phyloP scores from a whole-genome alignment of 2,797 vertebrate genomes.

The Pseudocheirus occidentalis region DNA sequence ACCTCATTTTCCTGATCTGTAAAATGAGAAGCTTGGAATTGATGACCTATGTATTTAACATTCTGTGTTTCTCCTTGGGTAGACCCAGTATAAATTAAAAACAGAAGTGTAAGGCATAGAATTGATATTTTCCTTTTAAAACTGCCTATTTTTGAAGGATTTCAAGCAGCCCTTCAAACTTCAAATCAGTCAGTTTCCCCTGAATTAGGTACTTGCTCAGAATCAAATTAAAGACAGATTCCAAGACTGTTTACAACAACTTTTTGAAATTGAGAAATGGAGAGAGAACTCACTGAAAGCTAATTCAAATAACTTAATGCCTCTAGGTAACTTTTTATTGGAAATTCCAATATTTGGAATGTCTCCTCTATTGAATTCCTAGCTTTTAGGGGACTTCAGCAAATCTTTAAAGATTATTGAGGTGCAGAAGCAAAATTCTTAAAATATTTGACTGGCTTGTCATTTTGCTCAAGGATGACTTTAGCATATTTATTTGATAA shows the following conservation, averaged over 20 bases:
- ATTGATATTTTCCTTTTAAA: constrained; percentile 13
- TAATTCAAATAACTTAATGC: background rate
- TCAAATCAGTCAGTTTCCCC: background rate
- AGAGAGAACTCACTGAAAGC: background rate
- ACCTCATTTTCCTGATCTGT: background rate
- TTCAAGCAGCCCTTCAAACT: background rate
- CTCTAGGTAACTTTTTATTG: background rate
- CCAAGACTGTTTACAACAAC: background rate
- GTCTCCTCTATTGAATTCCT: constrained; percentile 8
- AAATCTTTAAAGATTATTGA: constrained; percentile 2
- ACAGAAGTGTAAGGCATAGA: background rate
- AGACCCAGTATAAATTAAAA: background rate
- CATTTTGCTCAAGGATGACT: constrained; percentile 62
- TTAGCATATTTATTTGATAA: constrained; percentile 61
- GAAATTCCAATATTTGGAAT: background rate
- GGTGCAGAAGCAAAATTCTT: constrained; percentile 50
- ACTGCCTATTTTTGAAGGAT: background rate
- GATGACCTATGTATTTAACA: background rate
- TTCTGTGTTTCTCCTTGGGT: constrained; percentile 6
- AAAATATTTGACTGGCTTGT: constrained; percentile 57
- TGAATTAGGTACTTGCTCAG: background rate
- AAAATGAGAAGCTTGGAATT: background rate
- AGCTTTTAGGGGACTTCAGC: background rate
- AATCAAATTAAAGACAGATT: background rate
- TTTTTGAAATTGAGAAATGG: background rate